These are phyloP conservation scores for Martes martes DNA, from an alignment of 2,113 vertebrate species.

Conservation along the genomic window DNA sequence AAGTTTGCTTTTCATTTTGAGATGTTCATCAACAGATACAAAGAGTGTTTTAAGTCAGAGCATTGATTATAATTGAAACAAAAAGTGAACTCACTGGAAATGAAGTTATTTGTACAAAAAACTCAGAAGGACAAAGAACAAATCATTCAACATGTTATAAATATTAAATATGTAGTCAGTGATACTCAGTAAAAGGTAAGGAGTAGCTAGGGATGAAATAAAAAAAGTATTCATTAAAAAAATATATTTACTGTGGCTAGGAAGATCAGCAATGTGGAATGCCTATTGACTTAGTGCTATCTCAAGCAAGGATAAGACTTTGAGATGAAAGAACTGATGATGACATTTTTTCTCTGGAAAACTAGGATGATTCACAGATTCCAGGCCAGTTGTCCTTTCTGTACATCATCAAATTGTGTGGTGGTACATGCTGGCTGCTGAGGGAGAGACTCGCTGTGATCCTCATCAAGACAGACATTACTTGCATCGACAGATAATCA, in stretches of 20 bases:
- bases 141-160: not conserved
- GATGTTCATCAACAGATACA: not conserved
- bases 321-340: not conserved
- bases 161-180: not conserved
- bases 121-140: not conserved
- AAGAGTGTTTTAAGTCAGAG: not conserved
- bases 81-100: not conserved
- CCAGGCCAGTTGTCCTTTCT: not conserved
- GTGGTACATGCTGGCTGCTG: not conserved
- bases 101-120: not conserved
- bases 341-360: not conserved
- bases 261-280: not conserved
- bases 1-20: not conserved
- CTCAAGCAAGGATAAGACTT: not conserved
- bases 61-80: not conserved
- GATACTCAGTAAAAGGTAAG: not conserved
- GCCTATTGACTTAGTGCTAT: not conserved
- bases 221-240: not conserved
- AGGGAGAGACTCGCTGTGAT: not conserved
- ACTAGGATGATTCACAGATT: not conserved
- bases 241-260: not conserved
- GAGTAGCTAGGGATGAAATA: not conserved
- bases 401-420: not conserved
- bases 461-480: not conserved
- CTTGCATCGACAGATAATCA: not conserved